Evolutionary conservation across 2,113 vertebrate genomes (phyloP), one percentile per base, ranked within the genome.

Genomic region (Ictalurus punctatus): DNA sequence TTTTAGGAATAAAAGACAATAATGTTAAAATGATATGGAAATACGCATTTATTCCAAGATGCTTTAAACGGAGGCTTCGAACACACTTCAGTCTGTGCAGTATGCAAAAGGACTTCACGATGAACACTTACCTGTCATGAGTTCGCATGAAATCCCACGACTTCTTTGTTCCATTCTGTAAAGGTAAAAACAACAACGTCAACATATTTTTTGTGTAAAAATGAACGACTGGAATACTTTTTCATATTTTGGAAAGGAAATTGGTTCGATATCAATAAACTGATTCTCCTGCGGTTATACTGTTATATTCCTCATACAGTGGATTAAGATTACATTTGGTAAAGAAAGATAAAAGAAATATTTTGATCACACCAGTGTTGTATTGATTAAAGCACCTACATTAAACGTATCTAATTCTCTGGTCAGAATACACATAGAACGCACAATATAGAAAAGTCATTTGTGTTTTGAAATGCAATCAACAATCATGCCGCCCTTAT

Each of bases 101-200:
- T 37, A 2, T 30, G 58, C 52, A 56, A 69, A 67, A 40, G 14
- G 25, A 83, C 37, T 48, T 25, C 17, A 10, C 14, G 30, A 27
- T 34, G 54, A 84, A 61, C 21, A n/a, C 91, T 96, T 95, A 98
- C 97, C 97, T 98, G 95, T 98, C 97, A 92, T 97, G 97, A 19
- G 97, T 97, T 93, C 95, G 95, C 97, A 98, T 97, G 93, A 96
- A 98, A 94, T 98, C 97, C 97, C 97, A 98, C 87, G 92, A 94
- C 94, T 97, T 98, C 95, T 96, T 96, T 80, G 95, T 94, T 88
- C 97, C 97, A 92, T 98, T 97, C 97, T 98, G 93, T n/a, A 25
- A 93, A 93, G 25, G 88, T 37, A 90, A 89, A 37, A 56, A 91
- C n/a, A 71, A 87, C 84, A 0, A 27, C 85, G 9, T 0, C 8